Percentiles rank a stretch among this genome's conserved stretches.
Conservation (phyloP, 2,113 vertebrate genomes). For the Labrus mixtus region DNA sequence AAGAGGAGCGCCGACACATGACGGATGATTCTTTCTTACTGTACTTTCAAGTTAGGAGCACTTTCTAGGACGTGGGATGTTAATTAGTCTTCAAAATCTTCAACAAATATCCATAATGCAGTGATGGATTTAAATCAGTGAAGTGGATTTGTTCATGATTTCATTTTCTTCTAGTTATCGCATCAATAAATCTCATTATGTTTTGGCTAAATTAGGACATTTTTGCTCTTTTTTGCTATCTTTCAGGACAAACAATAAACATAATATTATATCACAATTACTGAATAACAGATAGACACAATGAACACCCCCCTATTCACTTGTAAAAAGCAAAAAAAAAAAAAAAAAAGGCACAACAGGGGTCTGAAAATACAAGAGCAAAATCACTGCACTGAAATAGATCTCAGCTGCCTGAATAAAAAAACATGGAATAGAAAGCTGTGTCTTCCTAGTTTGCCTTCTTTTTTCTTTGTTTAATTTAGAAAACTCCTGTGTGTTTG, state of each 20-base stretch:
- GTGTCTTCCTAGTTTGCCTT: background rate
- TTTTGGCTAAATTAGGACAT: constrained; percentile 22
- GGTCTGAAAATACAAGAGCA: constrained; percentile 38
- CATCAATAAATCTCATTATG: constrained; percentile 18
- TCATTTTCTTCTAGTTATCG: constrained; percentile 12
- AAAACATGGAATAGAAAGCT: constrained; percentile 29
- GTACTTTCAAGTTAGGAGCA: constrained; percentile 61
- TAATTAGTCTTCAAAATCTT: constrained; percentile 10
- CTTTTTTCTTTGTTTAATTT: constrained; percentile 2
- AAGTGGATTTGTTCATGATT: constrained; percentile 28
- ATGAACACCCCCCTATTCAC: constrained; percentile 48
- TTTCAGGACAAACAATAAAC: constrained; percentile 62
- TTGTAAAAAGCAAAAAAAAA: constrained; percentile 25
- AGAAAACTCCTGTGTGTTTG: background rate
- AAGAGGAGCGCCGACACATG: constrained; percentile 61
- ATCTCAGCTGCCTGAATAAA: constrained; percentile 58
- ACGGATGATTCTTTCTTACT: constrained; percentile 62
- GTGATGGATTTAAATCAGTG: background rate
- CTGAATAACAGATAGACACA: constrained; percentile 67
- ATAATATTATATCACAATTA: constrained; percentile 54
- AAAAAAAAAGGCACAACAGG: constrained; percentile 44
- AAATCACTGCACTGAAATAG: constrained; percentile 45
- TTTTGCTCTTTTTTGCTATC: constrained; percentile 48
- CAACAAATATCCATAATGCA: constrained; percentile 4
- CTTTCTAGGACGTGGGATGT: constrained; percentile 46